These are phyloP conservation scores for Dipus sagitta DNA, from an alignment of 2,797 vertebrate species.

Conservation along the genomic window DNA sequence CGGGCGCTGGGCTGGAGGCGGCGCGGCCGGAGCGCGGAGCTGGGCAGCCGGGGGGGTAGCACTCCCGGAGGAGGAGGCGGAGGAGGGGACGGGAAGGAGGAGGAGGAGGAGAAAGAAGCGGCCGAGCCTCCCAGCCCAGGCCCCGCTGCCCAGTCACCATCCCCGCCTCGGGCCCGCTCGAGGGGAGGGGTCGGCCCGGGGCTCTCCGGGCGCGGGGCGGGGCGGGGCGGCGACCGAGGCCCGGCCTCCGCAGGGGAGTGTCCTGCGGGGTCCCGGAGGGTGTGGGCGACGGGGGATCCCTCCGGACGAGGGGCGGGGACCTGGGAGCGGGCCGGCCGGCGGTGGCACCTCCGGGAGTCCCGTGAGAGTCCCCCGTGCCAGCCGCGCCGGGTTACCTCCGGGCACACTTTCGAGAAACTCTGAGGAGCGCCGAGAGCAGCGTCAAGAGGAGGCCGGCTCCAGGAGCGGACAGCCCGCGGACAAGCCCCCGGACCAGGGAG, in stretches of 20 bases:
- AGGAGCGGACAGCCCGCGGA: neutral
- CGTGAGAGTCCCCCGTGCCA: rapidly evolving
- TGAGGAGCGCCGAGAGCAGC: rapidly evolving
- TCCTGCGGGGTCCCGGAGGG: neutral
- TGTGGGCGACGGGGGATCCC: constrained; percentile 60
- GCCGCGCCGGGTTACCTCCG: neutral
- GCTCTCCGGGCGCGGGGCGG: constrained; percentile 22
- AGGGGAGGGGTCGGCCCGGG: constrained; percentile 57
- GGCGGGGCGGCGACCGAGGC: neutral
- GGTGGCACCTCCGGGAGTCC: neutral
- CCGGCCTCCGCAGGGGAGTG: constrained; percentile 60
- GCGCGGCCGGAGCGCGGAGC: neutral
- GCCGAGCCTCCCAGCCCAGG: constrained; percentile 43
- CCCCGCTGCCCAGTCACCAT: constrained; percentile 69
- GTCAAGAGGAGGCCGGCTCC: neutral
- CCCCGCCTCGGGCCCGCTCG: constrained; percentile 25
- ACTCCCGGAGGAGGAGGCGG: neutral
- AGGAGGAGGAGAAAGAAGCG: constrained; percentile 43
- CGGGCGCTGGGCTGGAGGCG: neutral
- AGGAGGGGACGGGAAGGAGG: constrained; percentile 57
- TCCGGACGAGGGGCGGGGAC: neutral
- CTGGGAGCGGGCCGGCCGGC: neutral
- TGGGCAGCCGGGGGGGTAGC: constrained; percentile 10
- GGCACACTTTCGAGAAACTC: neutral
- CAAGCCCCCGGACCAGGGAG: neutral